Evolutionary conservation across 2,797 vertebrate species (phyloP).

Genomic region (Acipenser transmontanus): DNA sequence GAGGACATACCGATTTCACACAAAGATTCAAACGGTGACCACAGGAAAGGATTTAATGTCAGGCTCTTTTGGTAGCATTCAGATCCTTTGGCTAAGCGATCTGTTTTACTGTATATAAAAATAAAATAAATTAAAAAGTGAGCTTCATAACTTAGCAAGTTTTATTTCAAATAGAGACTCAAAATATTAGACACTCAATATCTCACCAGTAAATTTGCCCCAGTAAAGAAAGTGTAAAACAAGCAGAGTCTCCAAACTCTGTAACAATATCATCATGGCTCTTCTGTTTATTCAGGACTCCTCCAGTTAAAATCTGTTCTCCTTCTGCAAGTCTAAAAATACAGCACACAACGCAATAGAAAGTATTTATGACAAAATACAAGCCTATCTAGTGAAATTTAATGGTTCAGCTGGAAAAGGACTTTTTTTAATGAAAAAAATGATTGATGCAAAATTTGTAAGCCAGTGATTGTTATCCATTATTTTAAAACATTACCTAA

Average conservation of each 20-base stretch:
- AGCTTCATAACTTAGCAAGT: neutral
- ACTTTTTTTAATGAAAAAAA: constrained; percentile 19
- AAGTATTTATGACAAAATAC: neutral
- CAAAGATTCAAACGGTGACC: constrained; percentile 92
- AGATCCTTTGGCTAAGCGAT: constrained; percentile 91
- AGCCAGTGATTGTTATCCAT: too few relatives aligned
- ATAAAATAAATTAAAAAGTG: constrained; percentile 20
- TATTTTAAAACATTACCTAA: too few relatives aligned
- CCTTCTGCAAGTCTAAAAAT: constrained; percentile 82
- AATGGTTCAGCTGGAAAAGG: neutral
- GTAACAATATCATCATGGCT: constrained; percentile 93
- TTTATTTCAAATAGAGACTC: neutral
- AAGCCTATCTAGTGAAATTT: neutral
- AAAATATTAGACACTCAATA: too few relatives aligned
- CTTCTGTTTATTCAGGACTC: constrained; percentile 94
- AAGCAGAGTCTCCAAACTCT: constrained; percentile 94
- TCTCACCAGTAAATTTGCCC: constrained; percentile 95
- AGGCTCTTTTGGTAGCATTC: constrained; percentile 98
- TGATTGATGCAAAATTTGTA: too few relatives aligned
- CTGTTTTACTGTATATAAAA: constrained; percentile 78
- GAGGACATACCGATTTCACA: constrained; percentile 88
- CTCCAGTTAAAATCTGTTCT: constrained; percentile 92
- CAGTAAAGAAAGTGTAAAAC: constrained; percentile 88
- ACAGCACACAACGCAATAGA: neutral
- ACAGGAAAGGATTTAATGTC: constrained; percentile 94